Percentiles rank a stretch among this genome's conserved stretches.
Evolutionary conservation across 1,140 invertebrate genomes (phyloP).

Genomic region (Drosophila orosa): DNA sequence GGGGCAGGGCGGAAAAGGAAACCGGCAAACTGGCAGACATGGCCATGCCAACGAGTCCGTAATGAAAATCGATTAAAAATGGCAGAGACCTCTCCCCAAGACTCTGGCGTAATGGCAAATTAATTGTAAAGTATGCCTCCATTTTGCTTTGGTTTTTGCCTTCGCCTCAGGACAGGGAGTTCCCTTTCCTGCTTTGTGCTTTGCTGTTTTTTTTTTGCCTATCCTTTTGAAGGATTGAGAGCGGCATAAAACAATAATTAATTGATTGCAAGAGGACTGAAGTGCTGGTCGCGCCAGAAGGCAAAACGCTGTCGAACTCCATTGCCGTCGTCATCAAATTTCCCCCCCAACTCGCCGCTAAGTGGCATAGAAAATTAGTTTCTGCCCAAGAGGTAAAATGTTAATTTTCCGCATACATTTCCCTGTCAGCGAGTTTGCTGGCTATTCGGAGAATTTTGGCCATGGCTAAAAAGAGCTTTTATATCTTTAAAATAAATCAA

Average conservation of each 20-base stretch:
- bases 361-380: slow-evolving; percentile 80
- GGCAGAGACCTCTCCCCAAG: slow-evolving; percentile 30
- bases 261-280: slow-evolving; percentile 76
- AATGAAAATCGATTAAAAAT: slow-evolving; percentile 82
- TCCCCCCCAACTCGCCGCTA: slow-evolving; percentile 31
- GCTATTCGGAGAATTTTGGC: neutral
- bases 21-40: slow-evolving; percentile 4
- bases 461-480: neutral
- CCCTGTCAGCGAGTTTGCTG: neutral
- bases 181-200: slow-evolving; percentile 54
- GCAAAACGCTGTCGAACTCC: slow-evolving; percentile 33
- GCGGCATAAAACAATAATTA: slow-evolving; percentile 80
- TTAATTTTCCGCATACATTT: slow-evolving; percentile 58
- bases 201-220: slow-evolving; percentile 22
- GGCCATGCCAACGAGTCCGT: slow-evolving; percentile 50
- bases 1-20: neutral
- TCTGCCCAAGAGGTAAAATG: slow-evolving; percentile 69
- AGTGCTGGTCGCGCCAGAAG: slow-evolving; percentile 60
- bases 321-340: slow-evolving; percentile 19
- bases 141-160: slow-evolving; percentile 76
- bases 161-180: slow-evolving; percentile 49
- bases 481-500: neutral
- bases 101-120: slow-evolving; percentile 68
- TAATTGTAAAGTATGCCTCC: slow-evolving; percentile 80
- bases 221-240: slow-evolving; percentile 70